A percentile compares a stretch with the other conserved stretches of the same genome.
Evolutionary conservation across 2,888 invertebrate genomes (phyloP).

Genomic region (Sarcophaga caerulescens): DNA sequence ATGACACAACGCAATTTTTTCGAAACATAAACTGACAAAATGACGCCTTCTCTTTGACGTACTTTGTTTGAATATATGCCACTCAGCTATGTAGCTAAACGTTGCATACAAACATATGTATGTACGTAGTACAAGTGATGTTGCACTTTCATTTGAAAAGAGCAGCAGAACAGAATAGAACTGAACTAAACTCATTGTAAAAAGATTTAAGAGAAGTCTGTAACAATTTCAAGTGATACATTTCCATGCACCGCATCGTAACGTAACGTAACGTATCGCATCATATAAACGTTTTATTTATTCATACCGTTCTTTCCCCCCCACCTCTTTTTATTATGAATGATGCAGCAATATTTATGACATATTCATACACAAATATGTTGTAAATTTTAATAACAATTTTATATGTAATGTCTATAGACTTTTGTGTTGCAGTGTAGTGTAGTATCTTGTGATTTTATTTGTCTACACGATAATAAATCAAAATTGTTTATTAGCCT

Average conservation of each 20-base stretch:
- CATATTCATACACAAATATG: not conserved
- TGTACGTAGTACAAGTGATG: conserved; percentile 35
- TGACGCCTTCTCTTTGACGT: conserved; percentile 62
- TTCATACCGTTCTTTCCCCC: no score
- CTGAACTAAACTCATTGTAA: not conserved
- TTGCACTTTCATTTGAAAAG: conserved; percentile 45
- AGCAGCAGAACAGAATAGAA: no score
- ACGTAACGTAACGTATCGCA: not conserved
- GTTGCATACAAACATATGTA: not conserved
- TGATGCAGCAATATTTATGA: conserved; percentile 36
- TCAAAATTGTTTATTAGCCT: conserved; percentile 67
- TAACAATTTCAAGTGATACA: conserved; percentile 52
- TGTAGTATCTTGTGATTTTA: not conserved
- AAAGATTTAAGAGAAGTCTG: not conserved
- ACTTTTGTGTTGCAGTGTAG: not conserved
- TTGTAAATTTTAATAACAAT: not conserved
- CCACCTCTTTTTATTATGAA: conserved; percentile 20
- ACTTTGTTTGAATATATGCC: not conserved
- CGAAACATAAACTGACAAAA: conserved; percentile 51
- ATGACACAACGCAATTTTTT: conserved; percentile 62
- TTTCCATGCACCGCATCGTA: not conserved
- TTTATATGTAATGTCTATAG: not conserved
- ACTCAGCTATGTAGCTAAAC: not conserved
- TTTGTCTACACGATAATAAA: conserved; percentile 62
- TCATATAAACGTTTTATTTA: not conserved